phyloP scores from a whole-genome alignment of 2,113 vertebrate genomes.

The Melanerpes formicivorus region DNA sequence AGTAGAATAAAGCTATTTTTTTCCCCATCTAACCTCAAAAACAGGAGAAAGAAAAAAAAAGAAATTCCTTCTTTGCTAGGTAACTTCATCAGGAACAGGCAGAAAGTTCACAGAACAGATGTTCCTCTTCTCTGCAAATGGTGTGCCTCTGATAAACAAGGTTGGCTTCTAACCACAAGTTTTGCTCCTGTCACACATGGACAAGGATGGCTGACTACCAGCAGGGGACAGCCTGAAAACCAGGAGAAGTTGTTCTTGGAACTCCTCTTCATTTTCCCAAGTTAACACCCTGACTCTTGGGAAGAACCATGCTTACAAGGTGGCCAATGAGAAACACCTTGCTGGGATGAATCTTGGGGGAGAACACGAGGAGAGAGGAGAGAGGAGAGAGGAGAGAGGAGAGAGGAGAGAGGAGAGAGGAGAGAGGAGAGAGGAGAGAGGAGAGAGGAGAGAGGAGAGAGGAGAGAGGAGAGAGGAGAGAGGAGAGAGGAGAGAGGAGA shows the following conservation, averaged over 20 bases:
- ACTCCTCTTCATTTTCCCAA: background rate
- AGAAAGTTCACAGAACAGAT: background rate
- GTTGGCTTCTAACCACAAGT: background rate
- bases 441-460: too few relatives aligned
- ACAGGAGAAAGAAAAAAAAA: background rate
- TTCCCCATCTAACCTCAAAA: background rate
- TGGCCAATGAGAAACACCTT: background rate
- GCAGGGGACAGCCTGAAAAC: accelerated
- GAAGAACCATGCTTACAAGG: background rate
- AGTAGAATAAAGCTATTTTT: background rate
- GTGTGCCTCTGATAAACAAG: background rate
- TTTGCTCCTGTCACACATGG: background rate
- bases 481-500: too few relatives aligned
- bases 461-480: too few relatives aligned
- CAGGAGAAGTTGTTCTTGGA: background rate
- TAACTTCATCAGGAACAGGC: background rate
- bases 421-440: too few relatives aligned
- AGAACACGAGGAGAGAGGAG: too few relatives aligned
- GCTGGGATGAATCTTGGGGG: too few relatives aligned
- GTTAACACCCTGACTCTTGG: background rate
- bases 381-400: too few relatives aligned
- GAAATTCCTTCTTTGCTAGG: background rate
- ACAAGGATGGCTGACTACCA: background rate
- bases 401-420: too few relatives aligned
- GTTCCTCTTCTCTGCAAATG: background rate